Conservation (phyloP, 2,113 vertebrate species). For the Ceyx margarethae region DNA sequence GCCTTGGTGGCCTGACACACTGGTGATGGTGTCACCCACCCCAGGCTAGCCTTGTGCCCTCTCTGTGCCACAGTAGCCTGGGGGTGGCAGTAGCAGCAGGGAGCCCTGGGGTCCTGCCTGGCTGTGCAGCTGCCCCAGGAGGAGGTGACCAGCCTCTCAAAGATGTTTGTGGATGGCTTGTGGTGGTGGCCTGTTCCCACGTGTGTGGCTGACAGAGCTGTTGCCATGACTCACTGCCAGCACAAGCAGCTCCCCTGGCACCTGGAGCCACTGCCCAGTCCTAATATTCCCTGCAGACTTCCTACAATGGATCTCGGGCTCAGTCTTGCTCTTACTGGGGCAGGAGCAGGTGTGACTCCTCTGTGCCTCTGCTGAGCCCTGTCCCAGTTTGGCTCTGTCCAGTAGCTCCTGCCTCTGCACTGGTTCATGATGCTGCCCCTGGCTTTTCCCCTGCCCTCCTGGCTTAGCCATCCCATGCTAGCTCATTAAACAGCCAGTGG, state of each 20-base stretch:
- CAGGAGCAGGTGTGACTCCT: rapidly evolving
- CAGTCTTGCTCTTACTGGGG: not conserved
- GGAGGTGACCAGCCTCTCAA: not conserved
- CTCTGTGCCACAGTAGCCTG: not conserved
- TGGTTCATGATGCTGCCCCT: not conserved
- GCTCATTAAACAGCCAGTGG: not conserved
- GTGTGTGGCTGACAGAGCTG: not conserved
- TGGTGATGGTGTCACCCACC: not conserved
- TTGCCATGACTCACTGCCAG: not conserved
- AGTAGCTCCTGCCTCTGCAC: not conserved
- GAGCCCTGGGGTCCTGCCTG: rapidly evolving
- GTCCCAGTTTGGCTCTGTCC: not conserved
- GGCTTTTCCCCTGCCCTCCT: not conserved
- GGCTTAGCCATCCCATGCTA: not conserved
- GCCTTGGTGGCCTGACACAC: rapidly evolving
- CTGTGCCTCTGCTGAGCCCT: not conserved
- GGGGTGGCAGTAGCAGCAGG: not conserved
- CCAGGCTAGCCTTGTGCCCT: not conserved
- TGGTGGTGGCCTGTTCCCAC: rapidly evolving
- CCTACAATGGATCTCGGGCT: not conserved
- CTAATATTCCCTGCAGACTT: not conserved
- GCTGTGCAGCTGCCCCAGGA: not conserved
- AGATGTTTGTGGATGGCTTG: not conserved
- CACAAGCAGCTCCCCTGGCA: not conserved
- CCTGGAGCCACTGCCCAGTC: not conserved